phyloP scores from a whole-genome alignment of 1,140 invertebrate species.

The Macrostomum lignano region DNA sequence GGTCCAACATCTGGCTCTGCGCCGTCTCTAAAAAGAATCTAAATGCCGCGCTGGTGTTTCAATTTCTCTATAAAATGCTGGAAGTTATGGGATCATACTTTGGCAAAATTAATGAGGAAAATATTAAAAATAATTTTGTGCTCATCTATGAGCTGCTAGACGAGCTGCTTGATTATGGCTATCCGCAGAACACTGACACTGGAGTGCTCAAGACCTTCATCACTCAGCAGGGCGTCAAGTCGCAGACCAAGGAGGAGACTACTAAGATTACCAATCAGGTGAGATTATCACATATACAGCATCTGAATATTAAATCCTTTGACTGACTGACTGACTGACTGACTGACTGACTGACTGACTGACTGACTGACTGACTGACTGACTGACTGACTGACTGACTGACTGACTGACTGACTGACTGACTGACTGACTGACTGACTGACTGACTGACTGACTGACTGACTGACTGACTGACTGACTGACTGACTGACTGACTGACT shows the following conservation, averaged over 20 bases:
- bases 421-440: too few relatives aligned
- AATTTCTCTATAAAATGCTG: slow-evolving; percentile 85
- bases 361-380: too few relatives aligned
- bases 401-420: too few relatives aligned
- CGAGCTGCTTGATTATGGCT: slow-evolving; percentile 98
- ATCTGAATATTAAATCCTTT: too few relatives aligned
- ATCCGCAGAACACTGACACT: slow-evolving; percentile 96
- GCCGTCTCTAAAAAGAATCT: slow-evolving; percentile 99
- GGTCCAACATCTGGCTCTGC: slow-evolving; percentile 87
- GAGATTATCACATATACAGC: too few relatives aligned
- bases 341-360: too few relatives aligned
- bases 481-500: too few relatives aligned
- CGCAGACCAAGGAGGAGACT: slow-evolving; percentile 92
- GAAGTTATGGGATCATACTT: slow-evolving; percentile 99
- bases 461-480: too few relatives aligned
- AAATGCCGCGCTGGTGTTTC: slow-evolving; percentile 98
- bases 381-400: too few relatives aligned
- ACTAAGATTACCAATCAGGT: slow-evolving; percentile 62
- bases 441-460: too few relatives aligned
- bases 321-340: too few relatives aligned
- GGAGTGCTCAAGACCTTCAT: slow-evolving; percentile 97
- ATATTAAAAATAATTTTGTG: slow-evolving; percentile 99
- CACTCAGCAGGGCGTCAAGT: slow-evolving; percentile 94
- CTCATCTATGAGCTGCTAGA: slow-evolving; percentile 65
- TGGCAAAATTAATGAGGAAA: slow-evolving; percentile 96